Evolutionary conservation across 2,888 invertebrate species (phyloP).

Genomic region (Aradus depressus): DNA sequence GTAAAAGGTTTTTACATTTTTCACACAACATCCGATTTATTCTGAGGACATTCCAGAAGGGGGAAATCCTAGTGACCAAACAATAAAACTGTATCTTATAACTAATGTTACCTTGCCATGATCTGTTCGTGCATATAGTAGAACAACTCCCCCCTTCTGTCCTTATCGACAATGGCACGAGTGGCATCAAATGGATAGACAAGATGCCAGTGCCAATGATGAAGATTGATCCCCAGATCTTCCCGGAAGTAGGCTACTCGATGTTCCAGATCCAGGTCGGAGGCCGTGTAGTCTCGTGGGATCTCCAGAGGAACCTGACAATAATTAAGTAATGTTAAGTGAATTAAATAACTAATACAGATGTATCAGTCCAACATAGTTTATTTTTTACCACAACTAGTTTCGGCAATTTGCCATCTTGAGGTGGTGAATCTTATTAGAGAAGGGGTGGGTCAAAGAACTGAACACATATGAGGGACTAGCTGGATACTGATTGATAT

Average conservation of each 20-base stretch:
- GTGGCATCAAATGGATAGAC: conserved; percentile 66
- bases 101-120: conserved; percentile 43
- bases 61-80: too few relatives aligned
- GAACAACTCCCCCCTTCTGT: conserved; percentile 66
- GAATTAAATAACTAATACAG: too few relatives aligned
- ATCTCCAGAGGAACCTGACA: conserved; percentile 57
- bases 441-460: background rate
- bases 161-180: conserved; percentile 56
- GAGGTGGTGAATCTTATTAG: background rate
- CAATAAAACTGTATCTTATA: background rate
- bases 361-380: background rate
- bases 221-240: conserved; percentile 72
- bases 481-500: background rate
- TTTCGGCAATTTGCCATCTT: too few relatives aligned
- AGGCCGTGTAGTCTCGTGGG: conserved; percentile 63
- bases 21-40: too few relatives aligned
- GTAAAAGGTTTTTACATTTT: too few relatives aligned
- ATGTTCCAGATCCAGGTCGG: conserved; percentile 63
- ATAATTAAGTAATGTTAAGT: too few relatives aligned
- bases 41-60: too few relatives aligned
- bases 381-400: too few relatives aligned
- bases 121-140: conserved; percentile 71
- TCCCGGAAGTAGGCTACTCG: conserved; percentile 74
- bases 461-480: background rate
- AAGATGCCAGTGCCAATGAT: conserved; percentile 88